Evolutionary conservation across 2,888 invertebrate species (phyloP).

Genomic region (Xestia rhomboidea): DNA sequence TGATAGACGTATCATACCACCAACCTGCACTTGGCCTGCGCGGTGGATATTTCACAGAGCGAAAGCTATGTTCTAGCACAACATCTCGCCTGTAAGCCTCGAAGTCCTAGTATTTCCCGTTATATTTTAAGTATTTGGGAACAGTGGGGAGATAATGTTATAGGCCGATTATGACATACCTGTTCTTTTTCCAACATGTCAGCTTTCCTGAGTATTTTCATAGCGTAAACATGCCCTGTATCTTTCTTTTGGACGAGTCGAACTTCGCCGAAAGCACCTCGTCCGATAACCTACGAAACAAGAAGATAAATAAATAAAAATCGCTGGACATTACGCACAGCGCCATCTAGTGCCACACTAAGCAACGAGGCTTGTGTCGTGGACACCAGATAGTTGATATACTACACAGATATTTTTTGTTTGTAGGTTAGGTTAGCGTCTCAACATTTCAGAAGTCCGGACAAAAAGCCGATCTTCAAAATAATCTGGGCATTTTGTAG

Average conservation of each 20-base stretch:
- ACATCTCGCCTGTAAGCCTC: neutral
- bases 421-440: neutral
- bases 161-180: slow-evolving; percentile 81
- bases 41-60: neutral
- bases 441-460: neutral
- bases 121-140: neutral
- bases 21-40: neutral
- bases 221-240: slow-evolving; percentile 99
- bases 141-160: neutral
- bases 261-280: slow-evolving; percentile 98
- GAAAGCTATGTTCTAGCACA: neutral
- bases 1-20: neutral
- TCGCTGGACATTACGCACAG: no score
- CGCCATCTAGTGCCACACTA: no score
- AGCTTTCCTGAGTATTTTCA: slow-evolving; percentile 99
- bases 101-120: neutral
- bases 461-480: neutral
- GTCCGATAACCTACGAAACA: slow-evolving; percentile 92
- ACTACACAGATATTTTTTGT: no score
- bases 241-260: slow-evolving; percentile 99
- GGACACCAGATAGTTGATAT: no score
- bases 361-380: no score
- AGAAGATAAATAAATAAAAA: no score
- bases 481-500: neutral
- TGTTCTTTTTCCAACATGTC: slow-evolving; percentile 99